phyloP scores from a whole-genome alignment of 2,888 invertebrate genomes.

The Microplitis manilae region DNA sequence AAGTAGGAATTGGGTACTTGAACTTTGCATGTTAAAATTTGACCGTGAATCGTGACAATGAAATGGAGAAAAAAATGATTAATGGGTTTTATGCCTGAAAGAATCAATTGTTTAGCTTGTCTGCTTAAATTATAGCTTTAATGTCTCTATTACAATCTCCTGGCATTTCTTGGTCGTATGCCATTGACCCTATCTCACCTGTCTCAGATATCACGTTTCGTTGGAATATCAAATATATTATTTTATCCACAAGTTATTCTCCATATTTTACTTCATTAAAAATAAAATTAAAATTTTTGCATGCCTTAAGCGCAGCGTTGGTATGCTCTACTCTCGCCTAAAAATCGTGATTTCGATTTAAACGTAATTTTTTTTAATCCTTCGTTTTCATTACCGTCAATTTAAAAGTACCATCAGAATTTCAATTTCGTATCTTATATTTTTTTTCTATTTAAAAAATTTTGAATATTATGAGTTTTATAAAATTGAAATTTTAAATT shows the following conservation, averaged over 20 bases:
- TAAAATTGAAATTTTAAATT: background rate
- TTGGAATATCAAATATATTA: background rate
- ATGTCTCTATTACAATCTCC: slow-evolving; percentile 14
- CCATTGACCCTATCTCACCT: slow-evolving; percentile 18
- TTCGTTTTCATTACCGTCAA: no score
- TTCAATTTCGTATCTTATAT: no score
- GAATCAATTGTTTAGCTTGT: slow-evolving; percentile 14
- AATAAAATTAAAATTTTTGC: no score
- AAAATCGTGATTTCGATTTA: no score
- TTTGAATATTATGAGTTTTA: background rate
- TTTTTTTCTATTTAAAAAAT: no score
- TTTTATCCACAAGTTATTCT: no score
- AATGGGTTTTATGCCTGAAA: slow-evolving; percentile 12
- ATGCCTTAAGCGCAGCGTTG: no score
- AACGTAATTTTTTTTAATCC: no score
- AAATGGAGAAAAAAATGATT: slow-evolving; percentile 15
- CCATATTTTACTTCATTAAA: no score
- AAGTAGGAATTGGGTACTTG: background rate
- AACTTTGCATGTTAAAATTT: background rate
- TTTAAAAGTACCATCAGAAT: no score
- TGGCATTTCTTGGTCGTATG: slow-evolving; percentile 13
- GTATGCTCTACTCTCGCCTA: no score
- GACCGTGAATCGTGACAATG: slow-evolving; percentile 16
- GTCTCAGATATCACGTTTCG: background rate
- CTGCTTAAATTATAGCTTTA: slow-evolving; percentile 23